A percentile compares a stretch with the other conserved stretches of the same genome.
Conservation (phyloP, 2,888 invertebrate genomes). For the Perizoma affinitatum region DNA sequence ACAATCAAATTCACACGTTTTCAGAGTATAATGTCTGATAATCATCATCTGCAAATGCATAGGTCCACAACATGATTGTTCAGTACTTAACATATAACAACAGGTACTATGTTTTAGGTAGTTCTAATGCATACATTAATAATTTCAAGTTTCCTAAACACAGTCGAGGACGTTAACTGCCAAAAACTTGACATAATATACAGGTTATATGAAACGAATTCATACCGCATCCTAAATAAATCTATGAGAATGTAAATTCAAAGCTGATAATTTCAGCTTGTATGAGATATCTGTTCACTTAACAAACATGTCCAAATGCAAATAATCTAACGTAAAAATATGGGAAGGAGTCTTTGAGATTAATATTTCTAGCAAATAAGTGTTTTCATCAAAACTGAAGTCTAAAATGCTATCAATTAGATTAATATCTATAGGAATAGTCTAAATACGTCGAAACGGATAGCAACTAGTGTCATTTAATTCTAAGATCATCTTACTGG, state of each 20-base stretch:
- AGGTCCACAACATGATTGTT: slow-evolving; percentile 27
- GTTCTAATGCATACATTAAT: slow-evolving; percentile 21
- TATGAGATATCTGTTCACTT: slow-evolving; percentile 47
- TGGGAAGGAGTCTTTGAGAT: slow-evolving; percentile 61
- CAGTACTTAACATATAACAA: slow-evolving; percentile 32
- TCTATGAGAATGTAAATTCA: slow-evolving; percentile 47
- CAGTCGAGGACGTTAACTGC: slow-evolving; percentile 22
- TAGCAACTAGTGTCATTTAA: slow-evolving; percentile 29
- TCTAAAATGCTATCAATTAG: slow-evolving; percentile 29
- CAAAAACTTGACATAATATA: slow-evolving; percentile 34
- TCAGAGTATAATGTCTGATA: slow-evolving; percentile 3
- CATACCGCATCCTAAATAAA: slow-evolving; percentile 35
- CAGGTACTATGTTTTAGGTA: slow-evolving; percentile 34
- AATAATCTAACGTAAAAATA: slow-evolving; percentile 61
- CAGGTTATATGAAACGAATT: slow-evolving; percentile 22
- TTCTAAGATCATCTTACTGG: slow-evolving; percentile 28
- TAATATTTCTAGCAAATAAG: slow-evolving; percentile 39
- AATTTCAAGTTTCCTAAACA: slow-evolving; percentile 22
- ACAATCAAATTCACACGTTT: slow-evolving; percentile 1
- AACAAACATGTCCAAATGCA: slow-evolving; percentile 70
- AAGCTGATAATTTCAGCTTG: slow-evolving; percentile 52
- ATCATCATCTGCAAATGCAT: slow-evolving; percentile 17
- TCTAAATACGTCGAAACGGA: slow-evolving; percentile 27
- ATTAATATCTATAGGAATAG: slow-evolving; percentile 27
- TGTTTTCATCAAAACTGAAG: slow-evolving; percentile 27